Evolutionary conservation across 2,888 invertebrate species (phyloP).

Genomic region (Elgonia sp.): DNA sequence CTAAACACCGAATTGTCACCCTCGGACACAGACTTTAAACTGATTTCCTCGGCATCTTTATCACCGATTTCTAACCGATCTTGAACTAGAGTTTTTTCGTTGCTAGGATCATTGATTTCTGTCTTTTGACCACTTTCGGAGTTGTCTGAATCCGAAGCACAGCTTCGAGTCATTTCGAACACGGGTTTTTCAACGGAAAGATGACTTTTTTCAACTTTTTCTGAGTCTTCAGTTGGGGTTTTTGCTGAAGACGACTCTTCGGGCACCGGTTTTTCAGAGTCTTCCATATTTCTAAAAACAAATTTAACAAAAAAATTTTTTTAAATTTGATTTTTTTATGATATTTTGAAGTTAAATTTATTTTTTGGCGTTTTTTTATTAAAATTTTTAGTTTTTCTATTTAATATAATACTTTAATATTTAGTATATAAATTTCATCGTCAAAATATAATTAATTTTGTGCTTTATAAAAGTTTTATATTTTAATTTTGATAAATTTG

Average conservation of each 20-base stretch:
- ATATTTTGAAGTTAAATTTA: no score
- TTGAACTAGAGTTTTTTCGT: constrained; percentile 12
- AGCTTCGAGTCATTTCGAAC: constrained; percentile 54
- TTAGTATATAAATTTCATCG: no score
- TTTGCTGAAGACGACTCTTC: background rate
- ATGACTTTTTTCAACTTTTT: background rate
- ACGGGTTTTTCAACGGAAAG: constrained; percentile 12
- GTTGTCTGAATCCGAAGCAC: constrained; percentile 45
- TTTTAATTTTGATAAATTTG: no score
- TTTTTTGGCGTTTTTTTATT: no score
- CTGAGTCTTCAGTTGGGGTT: background rate
- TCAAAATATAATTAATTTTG: no score
- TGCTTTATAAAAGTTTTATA: no score
- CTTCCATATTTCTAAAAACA: background rate
- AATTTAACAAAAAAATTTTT: no score
- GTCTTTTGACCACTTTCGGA: constrained; percentile 14
- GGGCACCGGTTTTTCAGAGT: background rate
- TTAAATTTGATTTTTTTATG: no score
- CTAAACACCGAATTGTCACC: constrained; percentile 89
- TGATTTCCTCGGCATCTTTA: constrained; percentile 88
- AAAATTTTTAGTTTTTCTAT: no score
- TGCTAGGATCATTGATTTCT: background rate
- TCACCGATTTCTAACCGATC: constrained; percentile 82
- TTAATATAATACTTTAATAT: background rate
- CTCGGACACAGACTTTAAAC: constrained; percentile 89